Conservation (phyloP, 2,888 invertebrate genomes). For the Hartigia nigra region DNA sequence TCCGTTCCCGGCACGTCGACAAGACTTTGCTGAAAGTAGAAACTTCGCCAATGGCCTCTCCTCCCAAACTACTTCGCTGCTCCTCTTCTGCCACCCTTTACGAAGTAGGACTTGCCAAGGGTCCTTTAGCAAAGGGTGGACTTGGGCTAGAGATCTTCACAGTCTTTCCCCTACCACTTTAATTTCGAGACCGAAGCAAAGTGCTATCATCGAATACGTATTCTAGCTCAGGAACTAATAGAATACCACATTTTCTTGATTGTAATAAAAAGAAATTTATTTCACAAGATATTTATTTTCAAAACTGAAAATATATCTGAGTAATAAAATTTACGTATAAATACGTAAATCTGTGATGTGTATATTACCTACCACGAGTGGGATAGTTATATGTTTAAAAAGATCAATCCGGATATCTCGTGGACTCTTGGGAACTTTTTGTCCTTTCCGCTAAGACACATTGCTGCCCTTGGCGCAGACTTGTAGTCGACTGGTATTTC, state of each 20-base stretch:
- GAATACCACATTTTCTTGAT: neutral
- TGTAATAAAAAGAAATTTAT: neutral
- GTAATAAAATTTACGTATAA: neutral
- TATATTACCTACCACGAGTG: neutral
- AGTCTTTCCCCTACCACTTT: neutral
- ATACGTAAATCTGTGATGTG: neutral
- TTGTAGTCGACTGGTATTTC: neutral
- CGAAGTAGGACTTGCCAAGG: neutral
- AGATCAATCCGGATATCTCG: neutral
- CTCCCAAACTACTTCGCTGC: neutral
- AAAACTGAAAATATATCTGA: neutral
- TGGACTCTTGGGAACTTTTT: neutral
- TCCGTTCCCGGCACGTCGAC: neutral
- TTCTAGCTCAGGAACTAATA: neutral
- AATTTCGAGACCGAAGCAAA: neutral
- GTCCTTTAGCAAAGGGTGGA: neutral
- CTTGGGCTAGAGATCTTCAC: neutral
- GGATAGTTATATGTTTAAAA: neutral
- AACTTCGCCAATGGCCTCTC: neutral
- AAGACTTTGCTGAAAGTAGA: neutral
- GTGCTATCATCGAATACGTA: neutral
- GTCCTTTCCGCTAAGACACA: neutral
- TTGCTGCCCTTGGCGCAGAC: neutral
- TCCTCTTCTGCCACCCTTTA: neutral
- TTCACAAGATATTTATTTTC: neutral